Percentiles rank a stretch among this genome's conserved stretches.
Evolutionary conservation across 2,797 vertebrate species (phyloP).

Genomic region (Dryobates pubescens): DNA sequence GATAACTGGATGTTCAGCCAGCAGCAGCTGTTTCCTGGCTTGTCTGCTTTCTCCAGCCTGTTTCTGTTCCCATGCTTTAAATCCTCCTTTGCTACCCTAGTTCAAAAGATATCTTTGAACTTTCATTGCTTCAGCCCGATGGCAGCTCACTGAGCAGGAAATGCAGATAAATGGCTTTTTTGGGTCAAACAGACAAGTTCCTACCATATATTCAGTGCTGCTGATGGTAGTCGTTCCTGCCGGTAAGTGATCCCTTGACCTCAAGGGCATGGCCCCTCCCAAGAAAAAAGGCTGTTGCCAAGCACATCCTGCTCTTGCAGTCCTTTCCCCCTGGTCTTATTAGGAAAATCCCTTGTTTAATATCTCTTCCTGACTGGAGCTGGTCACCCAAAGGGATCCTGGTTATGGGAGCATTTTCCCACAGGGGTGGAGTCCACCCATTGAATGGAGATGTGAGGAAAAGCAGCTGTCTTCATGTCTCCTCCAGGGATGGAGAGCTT

Average conservation of each 20-base stretch:
- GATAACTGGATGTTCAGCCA: conserved; percentile 36
- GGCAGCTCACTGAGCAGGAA: conserved; percentile 66
- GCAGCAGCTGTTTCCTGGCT: conserved; percentile 66
- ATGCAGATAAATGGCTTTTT: conserved; percentile 33
- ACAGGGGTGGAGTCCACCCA: neutral
- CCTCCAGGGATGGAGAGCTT: neutral
- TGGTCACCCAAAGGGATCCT: neutral
- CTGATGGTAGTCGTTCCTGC: conserved; percentile 36
- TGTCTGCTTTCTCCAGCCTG: neutral
- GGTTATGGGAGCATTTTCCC: neutral
- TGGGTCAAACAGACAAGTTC: conserved; percentile 35
- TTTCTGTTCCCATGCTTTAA: conserved; percentile 63
- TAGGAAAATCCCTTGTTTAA: neutral
- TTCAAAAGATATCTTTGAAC: conserved; percentile 74
- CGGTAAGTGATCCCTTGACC: neutral
- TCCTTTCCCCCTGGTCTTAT: neutral
- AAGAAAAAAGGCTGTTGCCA: neutral
- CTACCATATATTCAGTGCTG: neutral
- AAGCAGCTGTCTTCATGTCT: neutral
- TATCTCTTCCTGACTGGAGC: neutral
- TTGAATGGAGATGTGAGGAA: neutral
- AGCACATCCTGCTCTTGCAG: neutral
- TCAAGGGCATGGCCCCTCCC: neutral
- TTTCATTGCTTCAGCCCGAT: conserved; percentile 35
- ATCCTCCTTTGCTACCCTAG: conserved; percentile 14